Base-by-base conservation (phyloP, 2,888 invertebrate species). In the Trachelus stipa region DNA sequence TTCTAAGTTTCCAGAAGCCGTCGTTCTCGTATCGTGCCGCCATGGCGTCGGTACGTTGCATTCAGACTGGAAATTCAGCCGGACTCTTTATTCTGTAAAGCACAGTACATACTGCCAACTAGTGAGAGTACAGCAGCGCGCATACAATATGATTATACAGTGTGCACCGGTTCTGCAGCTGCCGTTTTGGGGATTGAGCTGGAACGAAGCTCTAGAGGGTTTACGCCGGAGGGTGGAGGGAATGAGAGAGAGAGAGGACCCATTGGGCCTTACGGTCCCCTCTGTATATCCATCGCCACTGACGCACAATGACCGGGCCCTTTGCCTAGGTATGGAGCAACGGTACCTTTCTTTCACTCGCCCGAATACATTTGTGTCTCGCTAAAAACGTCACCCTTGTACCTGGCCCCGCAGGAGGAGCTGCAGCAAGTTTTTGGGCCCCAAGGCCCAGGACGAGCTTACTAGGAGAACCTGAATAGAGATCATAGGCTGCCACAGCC, bases 71-170 rank as follows among this genome's bases (percentile, higher is more conserved):
- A 78, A 78, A 78, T 78, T 68, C 78, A 77, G 34, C 12, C 78
- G 71, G 75, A 35, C 33, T 75, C 71, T 78, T 78, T 37, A 76
- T 78, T 68, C 75, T 37, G 79, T 69, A 76, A 76, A 68, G 76
- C 40, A 79, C 75, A 30, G 56, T 56, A 75, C 75, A 40, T 40
- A 40, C 40, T 40, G 40, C 40, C 40, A 40, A 40, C 40, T 15
- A 40, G 15, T 15, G 40, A 40, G 69, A 69, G 69, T 69, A 69
- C 69, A 33, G 69, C 69, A 15, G 69, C 69, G 33, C 69, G 69
- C n/a, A 69, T 33, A 88, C 87, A 89, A 89, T 89, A 86, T 90
- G 88, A 89, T 88, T 88, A 88, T 89, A 87, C 85, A 80, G 81
- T 85, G 83, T 86, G 81, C 83, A 83, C 83, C 83, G 81, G 81